Percentiles rank a stretch among this genome's conserved stretches.
Evolutionary conservation across 2,113 vertebrate species (phyloP).

Genomic region (Phylloscopus whistleri): DNA sequence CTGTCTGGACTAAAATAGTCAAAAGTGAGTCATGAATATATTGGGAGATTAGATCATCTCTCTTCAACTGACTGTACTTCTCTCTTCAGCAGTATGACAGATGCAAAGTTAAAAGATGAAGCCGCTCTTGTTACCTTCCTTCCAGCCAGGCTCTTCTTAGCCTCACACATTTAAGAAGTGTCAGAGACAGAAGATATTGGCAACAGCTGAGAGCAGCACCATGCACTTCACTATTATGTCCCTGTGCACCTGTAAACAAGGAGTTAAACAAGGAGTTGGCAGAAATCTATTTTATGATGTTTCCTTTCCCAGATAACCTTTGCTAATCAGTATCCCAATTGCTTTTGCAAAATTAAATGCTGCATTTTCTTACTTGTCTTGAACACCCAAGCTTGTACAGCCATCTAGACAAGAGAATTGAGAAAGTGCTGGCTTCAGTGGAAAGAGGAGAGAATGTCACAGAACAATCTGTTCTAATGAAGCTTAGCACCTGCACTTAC

Average conservation of each 20-base stretch:
- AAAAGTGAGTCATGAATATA: background rate
- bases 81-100: background rate
- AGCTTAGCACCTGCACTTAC: background rate
- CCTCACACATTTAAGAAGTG: background rate
- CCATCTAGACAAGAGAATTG: background rate
- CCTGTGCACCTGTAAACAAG: background rate
- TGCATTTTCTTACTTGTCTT: background rate
- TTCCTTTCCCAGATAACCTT: slow-evolving; percentile 19
- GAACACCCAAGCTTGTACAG: background rate
- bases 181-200: background rate
- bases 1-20: background rate
- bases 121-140: accelerated
- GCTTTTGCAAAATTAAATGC: slow-evolving; percentile 16
- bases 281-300: background rate
- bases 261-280: background rate
- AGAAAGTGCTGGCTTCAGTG: background rate
- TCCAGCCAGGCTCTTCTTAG: background rate
- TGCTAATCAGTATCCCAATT: background rate
- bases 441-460: background rate
- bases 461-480: background rate
- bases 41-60: background rate
- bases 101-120: background rate
- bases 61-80: background rate
- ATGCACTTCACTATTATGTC: background rate
- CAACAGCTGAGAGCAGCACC: accelerated